A percentile compares a stretch with the other conserved stretches of the same genome.
These are phyloP conservation scores for Pelodiscus sinensis DNA, from an alignment of 2,113 vertebrate species.

Conservation along the genomic window DNA sequence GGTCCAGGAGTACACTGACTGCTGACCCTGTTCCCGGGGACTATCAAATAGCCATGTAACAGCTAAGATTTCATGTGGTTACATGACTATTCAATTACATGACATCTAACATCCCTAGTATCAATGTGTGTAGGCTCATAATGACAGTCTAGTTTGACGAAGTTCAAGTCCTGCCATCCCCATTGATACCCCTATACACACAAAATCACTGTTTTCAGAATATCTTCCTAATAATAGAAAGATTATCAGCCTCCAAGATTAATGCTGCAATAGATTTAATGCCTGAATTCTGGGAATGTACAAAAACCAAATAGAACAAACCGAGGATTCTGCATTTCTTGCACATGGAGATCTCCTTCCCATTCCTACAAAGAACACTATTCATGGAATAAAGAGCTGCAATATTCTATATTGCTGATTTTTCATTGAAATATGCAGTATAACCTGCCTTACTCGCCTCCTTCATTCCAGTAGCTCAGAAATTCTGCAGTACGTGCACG, in stretches of 20 bases:
- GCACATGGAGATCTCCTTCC: not conserved
- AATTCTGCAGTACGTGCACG: not conserved
- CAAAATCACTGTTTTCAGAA: not conserved
- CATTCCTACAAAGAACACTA: not conserved
- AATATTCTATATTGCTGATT: not conserved
- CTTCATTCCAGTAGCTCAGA: not conserved
- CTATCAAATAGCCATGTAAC: too few species aligned
- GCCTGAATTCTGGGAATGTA: not conserved
- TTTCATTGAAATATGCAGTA: not conserved
- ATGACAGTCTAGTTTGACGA: not conserved
- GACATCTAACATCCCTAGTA: too few species aligned
- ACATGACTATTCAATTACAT: too few species aligned
- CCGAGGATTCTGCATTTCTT: not conserved
- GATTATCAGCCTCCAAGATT: not conserved
- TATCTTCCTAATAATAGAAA: not conserved
- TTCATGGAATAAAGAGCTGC: not conserved
- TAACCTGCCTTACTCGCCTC: not conserved
- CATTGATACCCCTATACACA: not conserved
- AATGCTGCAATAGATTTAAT: not conserved
- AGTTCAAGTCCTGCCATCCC: accelerated
- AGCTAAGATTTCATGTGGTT: too few species aligned
- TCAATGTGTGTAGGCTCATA: not conserved
- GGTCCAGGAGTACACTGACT: too few species aligned
- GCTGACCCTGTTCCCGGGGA: too few species aligned
- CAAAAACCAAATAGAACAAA: not conserved